A percentile compares a stretch with the other conserved stretches of the same genome.
These are phyloP conservation scores for Loris lydekkerianus DNA, from an alignment of 2,797 vertebrate species.

Conservation along the genomic window DNA sequence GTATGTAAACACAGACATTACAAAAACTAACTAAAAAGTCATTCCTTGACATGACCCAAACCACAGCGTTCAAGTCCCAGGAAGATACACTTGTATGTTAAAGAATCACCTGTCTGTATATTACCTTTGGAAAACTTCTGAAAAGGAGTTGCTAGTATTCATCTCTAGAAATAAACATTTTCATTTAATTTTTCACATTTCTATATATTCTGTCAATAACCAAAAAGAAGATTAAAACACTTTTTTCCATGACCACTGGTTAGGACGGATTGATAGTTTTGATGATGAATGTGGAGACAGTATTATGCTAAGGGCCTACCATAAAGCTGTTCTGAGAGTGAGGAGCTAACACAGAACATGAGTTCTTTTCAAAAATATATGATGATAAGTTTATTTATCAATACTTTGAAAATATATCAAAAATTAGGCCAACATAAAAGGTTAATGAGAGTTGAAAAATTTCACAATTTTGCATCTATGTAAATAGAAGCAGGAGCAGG, in stretches of 20 bases:
- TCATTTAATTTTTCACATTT: neutral
- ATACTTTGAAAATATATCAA: neutral
- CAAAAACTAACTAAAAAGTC: neutral
- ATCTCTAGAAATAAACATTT: neutral
- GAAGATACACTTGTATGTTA: neutral
- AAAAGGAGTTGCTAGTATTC: neutral
- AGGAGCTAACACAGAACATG: neutral
- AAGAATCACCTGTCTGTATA: neutral
- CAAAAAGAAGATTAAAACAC: neutral
- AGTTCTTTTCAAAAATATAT: neutral
- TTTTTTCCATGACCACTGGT: neutral
- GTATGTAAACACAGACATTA: neutral
- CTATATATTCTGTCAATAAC: neutral
- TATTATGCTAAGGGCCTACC: neutral
- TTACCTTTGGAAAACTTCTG: neutral
- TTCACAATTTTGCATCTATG: neutral
- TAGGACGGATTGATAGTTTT: neutral
- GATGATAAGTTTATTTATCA: neutral
- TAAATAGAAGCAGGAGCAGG: neutral
- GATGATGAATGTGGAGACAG: neutral
- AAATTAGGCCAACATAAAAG: neutral
- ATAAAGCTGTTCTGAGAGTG: neutral
- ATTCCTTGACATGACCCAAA: neutral
- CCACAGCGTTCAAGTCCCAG: neutral
- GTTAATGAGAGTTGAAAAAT: neutral